Evolutionary conservation across 1,140 invertebrate species (phyloP).

Genomic region (Dryas iulia): DNA sequence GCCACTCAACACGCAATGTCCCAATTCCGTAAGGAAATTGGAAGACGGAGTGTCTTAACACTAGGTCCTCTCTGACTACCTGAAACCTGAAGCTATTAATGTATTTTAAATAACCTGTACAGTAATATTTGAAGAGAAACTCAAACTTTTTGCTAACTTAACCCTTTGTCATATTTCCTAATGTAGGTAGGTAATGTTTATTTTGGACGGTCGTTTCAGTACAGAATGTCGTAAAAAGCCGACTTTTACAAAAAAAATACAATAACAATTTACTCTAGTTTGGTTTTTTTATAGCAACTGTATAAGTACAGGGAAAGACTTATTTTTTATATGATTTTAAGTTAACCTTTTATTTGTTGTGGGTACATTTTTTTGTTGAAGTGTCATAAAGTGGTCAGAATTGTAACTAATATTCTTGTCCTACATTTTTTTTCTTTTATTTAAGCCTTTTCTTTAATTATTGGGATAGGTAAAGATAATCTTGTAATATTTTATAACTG

Average conservation of each 20-base stretch:
- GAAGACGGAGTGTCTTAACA: no score
- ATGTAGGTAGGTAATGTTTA: slow-evolving; percentile 21
- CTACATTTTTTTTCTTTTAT: neutral
- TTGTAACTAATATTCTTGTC: neutral
- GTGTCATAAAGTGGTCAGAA: slow-evolving; percentile 1
- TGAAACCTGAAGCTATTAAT: neutral
- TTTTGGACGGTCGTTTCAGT: slow-evolving; percentile 25
- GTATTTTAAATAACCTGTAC: slow-evolving; percentile 36
- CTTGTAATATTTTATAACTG: no score
- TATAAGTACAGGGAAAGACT: neutral
- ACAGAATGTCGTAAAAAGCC: slow-evolving; percentile 8
- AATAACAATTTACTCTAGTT: slow-evolving; percentile 3
- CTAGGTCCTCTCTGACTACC: no score
- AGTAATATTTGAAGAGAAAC: slow-evolving; percentile 17
- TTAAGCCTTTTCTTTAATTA: no score
- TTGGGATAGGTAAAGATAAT: no score
- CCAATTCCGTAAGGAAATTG: no score
- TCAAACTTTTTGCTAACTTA: slow-evolving; percentile 48
- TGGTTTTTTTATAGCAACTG: neutral
- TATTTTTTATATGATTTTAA: neutral
- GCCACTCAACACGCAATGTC: no score
- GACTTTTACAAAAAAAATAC: neutral
- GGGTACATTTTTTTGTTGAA: neutral
- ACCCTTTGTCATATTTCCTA: slow-evolving; percentile 39
- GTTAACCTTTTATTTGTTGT: neutral